Evolutionary conservation across 2,888 invertebrate genomes (phyloP).

Genomic region (Ichneumoninae sp.): DNA sequence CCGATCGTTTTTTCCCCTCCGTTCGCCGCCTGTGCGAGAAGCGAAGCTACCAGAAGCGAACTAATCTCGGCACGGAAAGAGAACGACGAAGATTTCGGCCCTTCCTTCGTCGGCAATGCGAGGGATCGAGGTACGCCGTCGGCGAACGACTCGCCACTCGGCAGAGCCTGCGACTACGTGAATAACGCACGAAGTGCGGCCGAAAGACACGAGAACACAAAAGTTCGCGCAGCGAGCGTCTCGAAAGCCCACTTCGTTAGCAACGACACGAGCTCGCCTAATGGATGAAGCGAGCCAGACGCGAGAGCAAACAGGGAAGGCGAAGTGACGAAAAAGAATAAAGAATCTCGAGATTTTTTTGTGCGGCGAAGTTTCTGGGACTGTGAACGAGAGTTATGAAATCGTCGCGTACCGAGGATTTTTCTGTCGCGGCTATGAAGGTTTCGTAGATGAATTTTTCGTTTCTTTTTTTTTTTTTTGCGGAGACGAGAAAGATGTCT

Average conservation of each 20-base stretch:
- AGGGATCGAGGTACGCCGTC: constrained; percentile 16
- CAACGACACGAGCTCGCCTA: constrained; percentile 4
- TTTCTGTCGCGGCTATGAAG: background rate
- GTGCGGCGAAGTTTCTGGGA: background rate
- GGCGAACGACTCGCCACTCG: background rate
- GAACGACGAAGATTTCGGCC: background rate
- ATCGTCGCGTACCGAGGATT: background rate
- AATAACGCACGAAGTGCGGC: constrained; percentile 4
- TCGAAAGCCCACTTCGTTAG: constrained; percentile 32
- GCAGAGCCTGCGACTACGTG: constrained; percentile 3
- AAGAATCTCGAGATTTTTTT: background rate
- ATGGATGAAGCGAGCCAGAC: background rate
- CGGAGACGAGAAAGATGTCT: background rate
- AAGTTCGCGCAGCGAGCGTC: constrained; percentile 8
- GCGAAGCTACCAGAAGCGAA: background rate
- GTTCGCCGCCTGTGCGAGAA: background rate
- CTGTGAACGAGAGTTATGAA: background rate
- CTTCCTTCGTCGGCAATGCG: constrained; percentile 32
- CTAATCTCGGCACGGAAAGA: background rate
- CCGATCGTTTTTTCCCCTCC: background rate
- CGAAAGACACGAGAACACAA: background rate
- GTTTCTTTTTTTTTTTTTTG: no score
- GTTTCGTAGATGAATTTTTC: background rate
- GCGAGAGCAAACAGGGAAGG: constrained; percentile 2
- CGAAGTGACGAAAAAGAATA: background rate